Conservation (phyloP, 2,113 vertebrate species). For the Thryonomys swinderianus region DNA sequence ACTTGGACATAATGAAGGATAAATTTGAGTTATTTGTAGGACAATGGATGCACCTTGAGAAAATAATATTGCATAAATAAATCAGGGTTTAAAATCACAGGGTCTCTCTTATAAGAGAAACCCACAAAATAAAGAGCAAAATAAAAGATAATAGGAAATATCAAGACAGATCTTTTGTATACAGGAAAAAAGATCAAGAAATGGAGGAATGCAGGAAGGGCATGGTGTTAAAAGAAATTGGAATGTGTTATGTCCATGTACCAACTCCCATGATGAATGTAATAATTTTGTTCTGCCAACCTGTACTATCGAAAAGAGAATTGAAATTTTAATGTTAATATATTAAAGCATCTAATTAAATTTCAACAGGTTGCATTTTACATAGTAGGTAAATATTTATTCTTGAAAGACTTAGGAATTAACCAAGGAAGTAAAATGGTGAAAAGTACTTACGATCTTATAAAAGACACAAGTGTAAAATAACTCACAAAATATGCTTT, state of each 20-base stretch:
- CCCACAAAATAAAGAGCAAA: neutral
- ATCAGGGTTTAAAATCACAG: neutral
- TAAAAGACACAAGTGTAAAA: neutral
- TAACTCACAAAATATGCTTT: neutral
- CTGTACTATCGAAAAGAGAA: neutral
- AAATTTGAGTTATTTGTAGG: neutral
- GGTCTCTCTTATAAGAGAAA: neutral
- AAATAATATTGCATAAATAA: neutral
- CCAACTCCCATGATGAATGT: neutral
- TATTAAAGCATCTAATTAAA: neutral
- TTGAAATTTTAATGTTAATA: neutral
- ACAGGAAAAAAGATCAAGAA: neutral
- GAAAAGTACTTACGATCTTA: neutral
- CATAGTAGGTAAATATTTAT: neutral
- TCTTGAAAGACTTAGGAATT: neutral
- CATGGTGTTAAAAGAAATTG: neutral
- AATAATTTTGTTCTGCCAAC: neutral
- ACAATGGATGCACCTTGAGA: neutral
- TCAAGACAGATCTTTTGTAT: neutral
- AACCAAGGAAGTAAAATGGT: neutral
- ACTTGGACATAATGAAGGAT: neutral
- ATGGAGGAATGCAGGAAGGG: neutral
- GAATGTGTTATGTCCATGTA: neutral
- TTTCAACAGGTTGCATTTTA: neutral
- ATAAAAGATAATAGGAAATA: neutral